Evolutionary conservation across 2,888 invertebrate genomes (phyloP).

Genomic region (Liopterus haemorrhoidalis): DNA sequence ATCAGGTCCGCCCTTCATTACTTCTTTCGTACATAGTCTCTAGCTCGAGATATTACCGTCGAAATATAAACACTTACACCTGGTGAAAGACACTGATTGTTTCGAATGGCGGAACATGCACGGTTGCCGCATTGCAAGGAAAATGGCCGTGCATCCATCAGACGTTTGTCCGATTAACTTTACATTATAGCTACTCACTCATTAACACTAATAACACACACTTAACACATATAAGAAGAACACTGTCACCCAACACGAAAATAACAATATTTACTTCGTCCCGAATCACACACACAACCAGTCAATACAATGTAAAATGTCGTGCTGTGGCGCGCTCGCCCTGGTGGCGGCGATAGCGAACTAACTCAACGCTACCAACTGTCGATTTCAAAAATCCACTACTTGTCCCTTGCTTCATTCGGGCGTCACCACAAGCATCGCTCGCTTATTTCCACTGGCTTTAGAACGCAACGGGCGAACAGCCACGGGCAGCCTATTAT

Average conservation of each 20-base stretch:
- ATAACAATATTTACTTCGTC: constrained; percentile 62
- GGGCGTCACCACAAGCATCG: constrained; percentile 17
- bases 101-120: constrained; percentile 69
- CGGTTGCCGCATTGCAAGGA: constrained; percentile 67
- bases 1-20: constrained; percentile 30
- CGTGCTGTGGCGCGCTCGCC: constrained; percentile 58
- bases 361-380: constrained; percentile 36
- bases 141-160: constrained; percentile 60
- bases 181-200: constrained; percentile 34
- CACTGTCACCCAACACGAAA: constrained; percentile 52
- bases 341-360: constrained; percentile 54
- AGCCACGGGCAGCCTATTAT: constrained; percentile 21
- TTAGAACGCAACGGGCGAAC: constrained; percentile 25
- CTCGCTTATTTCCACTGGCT: constrained; percentile 24
- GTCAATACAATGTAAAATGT: constrained; percentile 70
- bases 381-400: constrained; percentile 19
- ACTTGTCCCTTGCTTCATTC: constrained; percentile 6
- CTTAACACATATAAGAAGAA: constrained; percentile 49
- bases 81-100: constrained; percentile 61
- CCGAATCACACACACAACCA: constrained; percentile 57
- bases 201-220: constrained; percentile 51
- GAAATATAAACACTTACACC: constrained; percentile 55
- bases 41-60: constrained; percentile 43
- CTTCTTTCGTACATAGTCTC: constrained; percentile 36
- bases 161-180: constrained; percentile 36